Percentiles rank a stretch among this genome's conserved stretches.
phyloP scores from a whole-genome alignment of 2,888 invertebrate species.

The Oscheius sp. region DNA sequence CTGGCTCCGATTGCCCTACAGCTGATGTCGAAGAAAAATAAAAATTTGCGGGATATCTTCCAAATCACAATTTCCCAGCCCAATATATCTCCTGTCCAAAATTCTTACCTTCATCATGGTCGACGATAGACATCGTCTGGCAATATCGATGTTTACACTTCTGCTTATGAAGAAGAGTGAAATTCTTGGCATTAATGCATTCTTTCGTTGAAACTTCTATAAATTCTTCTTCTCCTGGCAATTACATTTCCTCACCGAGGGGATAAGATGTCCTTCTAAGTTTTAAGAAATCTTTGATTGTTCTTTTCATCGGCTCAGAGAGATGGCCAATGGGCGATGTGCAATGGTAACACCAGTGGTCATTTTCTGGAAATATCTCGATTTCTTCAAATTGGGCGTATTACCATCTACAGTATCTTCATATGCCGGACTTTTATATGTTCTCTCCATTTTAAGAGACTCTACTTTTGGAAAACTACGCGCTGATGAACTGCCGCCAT shows the following conservation, averaged over 20 bases:
- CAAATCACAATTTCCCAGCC: too few relatives aligned
- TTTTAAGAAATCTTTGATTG: conserved; percentile 62
- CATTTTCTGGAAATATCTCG: background rate
- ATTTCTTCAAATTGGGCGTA: too few relatives aligned
- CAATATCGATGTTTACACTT: conserved; percentile 63
- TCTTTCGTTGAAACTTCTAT: conserved; percentile 57
- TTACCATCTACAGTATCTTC: too few relatives aligned
- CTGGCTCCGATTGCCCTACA: too few relatives aligned
- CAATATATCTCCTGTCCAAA: background rate
- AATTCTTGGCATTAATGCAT: conserved; percentile 60
- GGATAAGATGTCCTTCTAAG: conserved; percentile 64
- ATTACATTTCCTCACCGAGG: conserved; percentile 40
- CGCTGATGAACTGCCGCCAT: background rate
- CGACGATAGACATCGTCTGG: conserved; percentile 65
- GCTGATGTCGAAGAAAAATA: too few relatives aligned
- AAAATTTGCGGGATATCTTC: too few relatives aligned
- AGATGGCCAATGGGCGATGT: conserved; percentile 56
- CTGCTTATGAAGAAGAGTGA: conserved; percentile 59
- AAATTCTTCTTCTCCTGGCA: background rate
- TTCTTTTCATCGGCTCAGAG: conserved; percentile 54
- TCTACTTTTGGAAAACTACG: background rate
- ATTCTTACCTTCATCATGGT: conserved; percentile 60
- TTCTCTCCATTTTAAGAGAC: conserved; percentile 5
- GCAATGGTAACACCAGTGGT: conserved; percentile 65
- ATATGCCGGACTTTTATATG: background rate